phyloP scores from a whole-genome alignment of 2,113 vertebrate genomes.

The Ceyx margarethae region DNA sequence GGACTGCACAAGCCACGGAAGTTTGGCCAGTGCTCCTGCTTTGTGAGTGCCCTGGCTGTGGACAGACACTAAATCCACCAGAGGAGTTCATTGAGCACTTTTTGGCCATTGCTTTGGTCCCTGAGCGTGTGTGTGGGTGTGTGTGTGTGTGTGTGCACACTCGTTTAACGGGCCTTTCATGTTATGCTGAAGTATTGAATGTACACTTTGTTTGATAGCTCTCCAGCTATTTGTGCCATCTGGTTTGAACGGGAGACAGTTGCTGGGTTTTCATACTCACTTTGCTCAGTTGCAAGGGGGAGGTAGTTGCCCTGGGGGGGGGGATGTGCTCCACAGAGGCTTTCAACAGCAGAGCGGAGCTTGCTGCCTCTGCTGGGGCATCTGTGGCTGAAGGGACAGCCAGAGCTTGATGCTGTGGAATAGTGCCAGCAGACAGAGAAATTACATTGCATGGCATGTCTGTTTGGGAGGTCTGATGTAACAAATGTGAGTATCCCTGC shows the following conservation, averaged over 20 bases:
- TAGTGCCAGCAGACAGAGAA: slow-evolving; percentile 45
- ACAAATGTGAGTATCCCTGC: background rate
- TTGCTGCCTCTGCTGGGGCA: slow-evolving; percentile 33
- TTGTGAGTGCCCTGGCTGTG: background rate
- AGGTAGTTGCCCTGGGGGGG: slow-evolving; percentile 15
- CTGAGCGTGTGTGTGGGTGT: background rate
- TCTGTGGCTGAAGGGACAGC: slow-evolving; percentile 21
- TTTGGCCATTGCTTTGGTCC: slow-evolving; percentile 27
- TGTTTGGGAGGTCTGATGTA: slow-evolving; percentile 25
- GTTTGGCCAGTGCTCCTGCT: slow-evolving; percentile 10
- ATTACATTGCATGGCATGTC: background rate
- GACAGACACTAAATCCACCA: slow-evolving; percentile 20
- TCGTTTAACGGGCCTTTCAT: slow-evolving; percentile 23
- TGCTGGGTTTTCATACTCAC: slow-evolving; percentile 30
- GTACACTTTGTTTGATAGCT: slow-evolving; percentile 36
- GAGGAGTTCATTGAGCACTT: slow-evolving; percentile 20
- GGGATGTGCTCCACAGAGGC: slow-evolving; percentile 8
- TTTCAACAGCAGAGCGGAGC: background rate
- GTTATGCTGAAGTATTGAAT: background rate
- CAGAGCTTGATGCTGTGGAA: background rate
- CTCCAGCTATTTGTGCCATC: slow-evolving; percentile 55
- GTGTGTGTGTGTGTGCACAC: background rate
- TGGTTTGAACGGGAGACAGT: slow-evolving; percentile 37
- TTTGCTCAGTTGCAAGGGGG: background rate
- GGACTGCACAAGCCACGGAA: background rate